These are phyloP conservation scores for Neomorphus geoffroyi DNA, from an alignment of 2,797 vertebrate genomes.

Conservation along the genomic window DNA sequence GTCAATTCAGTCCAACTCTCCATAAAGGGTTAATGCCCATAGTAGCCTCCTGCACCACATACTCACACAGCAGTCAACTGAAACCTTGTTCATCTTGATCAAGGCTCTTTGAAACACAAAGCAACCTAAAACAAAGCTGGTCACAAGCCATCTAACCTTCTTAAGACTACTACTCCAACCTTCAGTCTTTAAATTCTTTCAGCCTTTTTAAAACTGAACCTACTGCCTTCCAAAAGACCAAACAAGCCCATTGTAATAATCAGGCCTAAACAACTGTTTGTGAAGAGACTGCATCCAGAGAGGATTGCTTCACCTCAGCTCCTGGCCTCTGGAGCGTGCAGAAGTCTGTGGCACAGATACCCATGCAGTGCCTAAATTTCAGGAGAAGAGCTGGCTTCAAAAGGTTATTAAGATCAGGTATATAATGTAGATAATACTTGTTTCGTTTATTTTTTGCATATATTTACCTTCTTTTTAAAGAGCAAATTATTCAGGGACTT, in stretches of 20 bases:
- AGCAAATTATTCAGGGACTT: neutral
- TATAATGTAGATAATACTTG: neutral
- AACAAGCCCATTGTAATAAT: neutral
- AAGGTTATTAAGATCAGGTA: neutral
- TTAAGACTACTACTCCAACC: neutral
- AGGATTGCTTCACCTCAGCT: neutral
- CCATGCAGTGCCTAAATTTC: neutral
- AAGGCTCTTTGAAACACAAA: constrained; percentile 15
- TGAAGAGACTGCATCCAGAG: neutral
- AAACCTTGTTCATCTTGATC: neutral
- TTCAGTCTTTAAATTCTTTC: neutral
- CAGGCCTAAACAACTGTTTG: neutral
- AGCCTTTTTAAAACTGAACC: neutral
- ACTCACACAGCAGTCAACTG: neutral
- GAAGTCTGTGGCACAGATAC: neutral
- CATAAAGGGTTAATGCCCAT: neutral
- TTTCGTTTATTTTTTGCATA: neutral
- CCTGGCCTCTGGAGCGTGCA: neutral
- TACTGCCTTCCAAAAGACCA: neutral
- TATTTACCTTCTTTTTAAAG: neutral
- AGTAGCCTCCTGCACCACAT: neutral
- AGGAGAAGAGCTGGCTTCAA: neutral
- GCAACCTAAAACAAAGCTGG: neutral
- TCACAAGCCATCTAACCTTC: neutral
- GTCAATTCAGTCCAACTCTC: neutral